phyloP scores from a whole-genome alignment of 2,113 vertebrate species.

The Zosterops pallidus region DNA sequence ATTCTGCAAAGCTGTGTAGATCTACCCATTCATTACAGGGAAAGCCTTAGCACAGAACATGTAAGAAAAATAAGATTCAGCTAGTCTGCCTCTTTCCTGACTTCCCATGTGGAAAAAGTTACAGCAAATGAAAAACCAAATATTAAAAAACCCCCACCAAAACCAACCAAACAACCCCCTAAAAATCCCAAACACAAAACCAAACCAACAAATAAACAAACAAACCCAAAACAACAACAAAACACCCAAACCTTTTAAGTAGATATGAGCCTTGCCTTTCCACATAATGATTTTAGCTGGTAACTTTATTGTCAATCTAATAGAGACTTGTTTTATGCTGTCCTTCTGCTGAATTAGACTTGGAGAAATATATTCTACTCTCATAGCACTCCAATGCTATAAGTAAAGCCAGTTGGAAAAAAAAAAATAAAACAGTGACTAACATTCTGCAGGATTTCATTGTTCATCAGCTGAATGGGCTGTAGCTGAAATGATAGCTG shows the following conservation, averaged over 20 bases:
- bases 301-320: neutral
- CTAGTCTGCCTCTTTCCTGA: neutral
- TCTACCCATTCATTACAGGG: neutral
- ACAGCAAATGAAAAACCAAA: neutral
- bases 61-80: neutral
- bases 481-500: neutral
- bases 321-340: neutral
- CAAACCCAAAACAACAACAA: no score
- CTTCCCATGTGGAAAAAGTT: neutral
- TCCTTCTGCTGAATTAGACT: neutral
- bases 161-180: accelerated
- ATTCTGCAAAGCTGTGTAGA: neutral
- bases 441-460: neutral
- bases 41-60: neutral
- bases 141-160: neutral
- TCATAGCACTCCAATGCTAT: neutral
- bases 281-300: neutral
- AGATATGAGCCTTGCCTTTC: neutral
- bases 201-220: neutral
- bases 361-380: neutral
- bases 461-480: neutral
- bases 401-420: neutral
- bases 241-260: neutral
- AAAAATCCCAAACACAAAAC: neutral
- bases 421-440: neutral